Base-by-base conservation (phyloP, 2,888 invertebrate species). In the Leptinotarsa rubiginosa region DNA sequence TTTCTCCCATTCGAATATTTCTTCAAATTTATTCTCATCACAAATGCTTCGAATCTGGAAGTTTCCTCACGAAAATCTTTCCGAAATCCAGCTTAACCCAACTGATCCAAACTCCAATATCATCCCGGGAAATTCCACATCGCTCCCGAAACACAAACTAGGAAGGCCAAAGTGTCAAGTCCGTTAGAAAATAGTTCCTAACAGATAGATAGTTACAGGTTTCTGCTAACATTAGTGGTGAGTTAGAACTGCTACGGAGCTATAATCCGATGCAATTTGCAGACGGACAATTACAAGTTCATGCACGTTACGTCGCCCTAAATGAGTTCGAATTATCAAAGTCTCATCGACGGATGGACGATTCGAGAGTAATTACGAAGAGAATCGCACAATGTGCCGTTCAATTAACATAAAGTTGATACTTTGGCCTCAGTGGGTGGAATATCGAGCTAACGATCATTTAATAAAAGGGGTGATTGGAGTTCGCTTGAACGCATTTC, bases 181-280 rank as follows among this genome's bases (percentile, higher is more conserved):
- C 16, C 62, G n/a, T 4, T 62, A 62, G 62, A 25, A 56, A 47
- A 18, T 20, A 56, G 47, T 68, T 68, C 10, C 41, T 47, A 69
- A 47, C 56, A 22, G 69, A 69, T 69, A 69, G 52, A 25, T 56
- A 56, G 41, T 69, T 69, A 56, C 41, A 22, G 56, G 56, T 52
- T 56, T 56, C 56, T 56, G 56, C 56, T 3, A 16, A 16, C 56
- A 20, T 56, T 31, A 56, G 47, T 47, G 56, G 68, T 31, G 68
- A 68, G 69, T 47, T 56, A 59, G 56, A 69, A 15, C 49, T 41
- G 56, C 18, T 13, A 50, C 31, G 41, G 22, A 69, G 31, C 69
- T 31, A 69, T 69, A 69, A 69, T 54, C 69, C 56, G 47, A 47
- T 31, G 68, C 41, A 68, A 68, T 68, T 68, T 31, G 68, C 18